Base-by-base conservation (phyloP, 1,140 invertebrate genomes). In the Drosophila santomea region DNA sequence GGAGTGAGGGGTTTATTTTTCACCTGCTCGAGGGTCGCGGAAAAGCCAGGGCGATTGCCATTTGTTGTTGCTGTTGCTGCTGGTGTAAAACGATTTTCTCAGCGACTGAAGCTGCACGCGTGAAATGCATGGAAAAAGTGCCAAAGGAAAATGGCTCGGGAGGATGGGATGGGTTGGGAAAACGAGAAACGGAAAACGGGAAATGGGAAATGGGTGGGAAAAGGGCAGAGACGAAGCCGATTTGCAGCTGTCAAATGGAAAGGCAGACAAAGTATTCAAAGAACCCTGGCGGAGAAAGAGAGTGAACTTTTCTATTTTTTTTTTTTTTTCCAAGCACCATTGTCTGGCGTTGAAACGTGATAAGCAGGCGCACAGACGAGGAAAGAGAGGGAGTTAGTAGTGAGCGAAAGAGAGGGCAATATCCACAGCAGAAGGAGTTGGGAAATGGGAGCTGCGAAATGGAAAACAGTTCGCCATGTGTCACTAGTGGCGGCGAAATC, bases 231-330 rank as follows among this genome's bases (percentile, higher is more conserved):
- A 62, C 69, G 62, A 80, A 74, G 61, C 52, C 54, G 62, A 59
- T 77, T 77, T 82, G 80, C 74, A 82, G 79, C 80, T 82, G 80
- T 82, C 80, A 69, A 82, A 82, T 75, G 80, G 48, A 78, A 75
- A 63, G 56, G 59, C 74, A 50, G 68, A 78, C 68, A 67, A 60
- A 78, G 67, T 68, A 59, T 44, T 52, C 64, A 44, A 25, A 41
- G 20, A 41, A 17, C 7, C 5, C 28, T 14, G 35, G 41, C 38
- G n/a, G 41, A 48, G 68, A 35, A 20, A 15, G 48, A 35, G 57
- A 28, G 32, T 7, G 51, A 64, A 50, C 69, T 83, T 78, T 73
- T 45, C 67, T 17, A 82, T 82, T 48, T 55, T 62, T 56, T 32
- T 32, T 32, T 7, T 32, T 10, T 32, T 32, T 32, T 32, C 32